These are phyloP conservation scores for Noturus placidus DNA, from an alignment of 2,113 vertebrate genomes.

Conservation along the genomic window DNA sequence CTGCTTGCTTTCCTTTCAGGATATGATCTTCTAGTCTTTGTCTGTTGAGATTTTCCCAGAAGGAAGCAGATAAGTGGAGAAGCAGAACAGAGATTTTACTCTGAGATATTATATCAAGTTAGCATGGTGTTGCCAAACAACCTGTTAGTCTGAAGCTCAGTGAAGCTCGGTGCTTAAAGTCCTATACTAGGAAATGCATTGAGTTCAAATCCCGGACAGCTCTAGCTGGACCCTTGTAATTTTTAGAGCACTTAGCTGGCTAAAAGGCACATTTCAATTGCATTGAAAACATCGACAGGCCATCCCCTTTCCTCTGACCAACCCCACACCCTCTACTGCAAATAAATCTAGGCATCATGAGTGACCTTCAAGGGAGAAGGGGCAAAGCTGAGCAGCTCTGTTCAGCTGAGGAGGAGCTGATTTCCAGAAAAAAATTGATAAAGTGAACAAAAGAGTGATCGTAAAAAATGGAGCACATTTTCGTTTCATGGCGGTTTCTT, in stretches of 20 bases:
- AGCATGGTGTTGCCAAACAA: neutral
- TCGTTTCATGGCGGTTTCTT: neutral
- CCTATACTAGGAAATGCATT: neutral
- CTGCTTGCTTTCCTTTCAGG: neutral
- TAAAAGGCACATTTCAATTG: constrained; percentile 11
- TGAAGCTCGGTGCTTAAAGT: neutral
- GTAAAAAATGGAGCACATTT: neutral
- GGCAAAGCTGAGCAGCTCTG: constrained; percentile 2
- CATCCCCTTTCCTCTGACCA: constrained; percentile 2
- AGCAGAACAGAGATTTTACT: neutral
- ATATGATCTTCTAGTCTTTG: neutral
- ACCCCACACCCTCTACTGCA: constrained; percentile 4
- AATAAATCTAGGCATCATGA: constrained; percentile 19
- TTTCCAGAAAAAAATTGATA: neutral
- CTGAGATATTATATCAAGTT: neutral
- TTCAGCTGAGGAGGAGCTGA: neutral
- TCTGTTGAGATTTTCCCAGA: neutral
- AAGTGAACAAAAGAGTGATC: neutral
- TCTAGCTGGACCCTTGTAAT: neutral
- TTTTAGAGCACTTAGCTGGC: neutral
- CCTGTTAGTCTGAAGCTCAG: neutral
- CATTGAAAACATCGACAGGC: constrained; percentile 7
- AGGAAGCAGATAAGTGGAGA: neutral
- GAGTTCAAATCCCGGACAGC: neutral
- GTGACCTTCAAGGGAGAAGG: constrained; percentile 11